Conservation (phyloP, 1,140 invertebrate genomes). For the Rhagoletis zephyria region DNA sequence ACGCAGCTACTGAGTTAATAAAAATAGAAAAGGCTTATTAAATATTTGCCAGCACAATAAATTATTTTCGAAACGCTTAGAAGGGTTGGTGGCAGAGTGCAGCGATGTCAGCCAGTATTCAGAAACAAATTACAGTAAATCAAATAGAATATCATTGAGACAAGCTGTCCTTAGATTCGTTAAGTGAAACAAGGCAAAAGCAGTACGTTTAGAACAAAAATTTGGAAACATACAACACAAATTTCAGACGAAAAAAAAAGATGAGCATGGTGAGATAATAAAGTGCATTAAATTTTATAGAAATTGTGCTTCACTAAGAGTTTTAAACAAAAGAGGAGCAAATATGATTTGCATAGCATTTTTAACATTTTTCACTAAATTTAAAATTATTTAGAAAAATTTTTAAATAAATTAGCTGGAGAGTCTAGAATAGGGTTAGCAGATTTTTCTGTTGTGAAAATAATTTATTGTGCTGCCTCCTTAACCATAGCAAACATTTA, state of each 20-base stretch:
- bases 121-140: neutral
- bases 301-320: neutral
- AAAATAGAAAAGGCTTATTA: conserved; percentile 7
- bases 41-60: conserved; percentile 58
- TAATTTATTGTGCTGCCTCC: conserved; percentile 57
- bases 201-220: conserved; percentile 11
- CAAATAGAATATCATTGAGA: neutral
- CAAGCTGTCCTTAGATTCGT: neutral
- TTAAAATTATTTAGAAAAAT: conserved; percentile 18
- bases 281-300: conserved; percentile 11
- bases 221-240: conserved; percentile 19
- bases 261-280: neutral
- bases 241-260: conserved; percentile 1
- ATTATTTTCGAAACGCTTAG: conserved; percentile 53
- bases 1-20: conserved; percentile 15
- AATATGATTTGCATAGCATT: conserved; percentile 57
- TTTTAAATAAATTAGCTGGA: neutral
- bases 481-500: conserved; percentile 1
- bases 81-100: neutral
- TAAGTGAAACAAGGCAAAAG: conserved; percentile 17
- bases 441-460: conserved; percentile 35
- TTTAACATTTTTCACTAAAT: conserved; percentile 54
- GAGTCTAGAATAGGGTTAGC: neutral
- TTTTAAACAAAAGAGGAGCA: neutral
- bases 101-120: neutral